These are phyloP conservation scores for Furcula furcula DNA, from an alignment of 2,888 invertebrate genomes.

Conservation along the genomic window DNA sequence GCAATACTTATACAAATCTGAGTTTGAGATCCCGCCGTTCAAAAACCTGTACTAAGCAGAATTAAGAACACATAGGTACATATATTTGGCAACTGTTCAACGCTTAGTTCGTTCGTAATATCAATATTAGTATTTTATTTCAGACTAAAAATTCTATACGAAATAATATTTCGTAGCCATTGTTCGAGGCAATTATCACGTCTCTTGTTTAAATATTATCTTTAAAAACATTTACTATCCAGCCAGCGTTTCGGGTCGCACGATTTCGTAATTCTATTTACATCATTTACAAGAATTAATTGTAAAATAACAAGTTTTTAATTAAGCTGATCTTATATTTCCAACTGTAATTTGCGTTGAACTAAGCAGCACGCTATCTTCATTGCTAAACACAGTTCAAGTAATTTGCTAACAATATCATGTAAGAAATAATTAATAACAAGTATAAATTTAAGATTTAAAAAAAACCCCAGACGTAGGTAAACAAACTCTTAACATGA, in stretches of 20 bases:
- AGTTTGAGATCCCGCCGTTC: no score
- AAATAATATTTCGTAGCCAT: background rate
- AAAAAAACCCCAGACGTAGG: no score
- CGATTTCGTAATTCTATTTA: constrained; percentile 6
- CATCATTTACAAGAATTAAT: constrained; percentile 22
- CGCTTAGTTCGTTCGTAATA: no score
- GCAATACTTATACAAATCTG: no score
- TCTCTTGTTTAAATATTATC: constrained; percentile 3
- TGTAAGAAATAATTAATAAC: no score
- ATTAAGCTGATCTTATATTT: constrained; percentile 31
- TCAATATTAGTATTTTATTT: background rate
- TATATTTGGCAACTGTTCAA: no score
- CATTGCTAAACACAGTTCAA: no score
- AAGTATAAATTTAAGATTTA: no score
- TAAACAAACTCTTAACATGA: no score
- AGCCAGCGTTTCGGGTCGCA: background rate
- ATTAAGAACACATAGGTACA: no score
- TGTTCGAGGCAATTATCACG: background rate
- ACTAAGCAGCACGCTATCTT: constrained; percentile 18
- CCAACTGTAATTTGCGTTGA: constrained; percentile 30
- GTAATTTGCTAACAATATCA: no score
- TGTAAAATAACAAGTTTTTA: constrained; percentile 41
- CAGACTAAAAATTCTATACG: background rate
- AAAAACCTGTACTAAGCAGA: no score
- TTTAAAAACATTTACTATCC: background rate